phyloP scores from a whole-genome alignment of 2,113 vertebrate genomes.

The Passer domesticus region DNA sequence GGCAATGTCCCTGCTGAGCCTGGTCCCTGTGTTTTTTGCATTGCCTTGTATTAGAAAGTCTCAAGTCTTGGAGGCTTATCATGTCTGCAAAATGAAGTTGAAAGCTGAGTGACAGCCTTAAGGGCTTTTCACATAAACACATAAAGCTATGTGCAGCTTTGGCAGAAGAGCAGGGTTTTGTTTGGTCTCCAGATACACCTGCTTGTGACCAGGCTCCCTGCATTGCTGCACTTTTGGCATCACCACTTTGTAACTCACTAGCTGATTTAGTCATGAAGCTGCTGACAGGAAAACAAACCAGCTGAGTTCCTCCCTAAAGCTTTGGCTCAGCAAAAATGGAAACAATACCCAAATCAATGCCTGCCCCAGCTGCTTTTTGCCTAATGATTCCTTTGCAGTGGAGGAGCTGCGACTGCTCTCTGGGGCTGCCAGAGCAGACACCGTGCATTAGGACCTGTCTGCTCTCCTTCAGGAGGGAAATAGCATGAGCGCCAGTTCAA shows the following conservation, averaged over 20 bases:
- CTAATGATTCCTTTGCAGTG: not conserved
- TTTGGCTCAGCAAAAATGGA: not conserved
- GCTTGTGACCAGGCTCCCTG: not conserved
- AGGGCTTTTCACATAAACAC: not conserved
- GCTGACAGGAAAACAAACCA: not conserved
- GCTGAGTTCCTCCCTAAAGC: not conserved
- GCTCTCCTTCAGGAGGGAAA: not conserved
- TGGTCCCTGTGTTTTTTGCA: not conserved
- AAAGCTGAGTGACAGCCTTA: not conserved
- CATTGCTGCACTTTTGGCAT: not conserved
- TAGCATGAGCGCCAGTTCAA: fast-evolving
- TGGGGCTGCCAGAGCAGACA: not conserved
- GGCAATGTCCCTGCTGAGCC: not conserved
- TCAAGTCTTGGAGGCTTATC: not conserved
- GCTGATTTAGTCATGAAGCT: not conserved
- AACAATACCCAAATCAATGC: not conserved
- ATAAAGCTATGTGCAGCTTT: not conserved
- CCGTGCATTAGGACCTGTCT: not conserved
- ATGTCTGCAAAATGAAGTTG: not conserved
- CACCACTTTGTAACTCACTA: not conserved
- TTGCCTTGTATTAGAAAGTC: not conserved
- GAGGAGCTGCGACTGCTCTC: not conserved
- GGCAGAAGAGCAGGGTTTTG: not conserved
- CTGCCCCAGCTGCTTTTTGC: not conserved
- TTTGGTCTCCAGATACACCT: not conserved